A percentile compares a stretch with the other conserved stretches of the same genome.
phyloP scores from a whole-genome alignment of 1,140 invertebrate genomes.

The Andrena cerasifolii region DNA sequence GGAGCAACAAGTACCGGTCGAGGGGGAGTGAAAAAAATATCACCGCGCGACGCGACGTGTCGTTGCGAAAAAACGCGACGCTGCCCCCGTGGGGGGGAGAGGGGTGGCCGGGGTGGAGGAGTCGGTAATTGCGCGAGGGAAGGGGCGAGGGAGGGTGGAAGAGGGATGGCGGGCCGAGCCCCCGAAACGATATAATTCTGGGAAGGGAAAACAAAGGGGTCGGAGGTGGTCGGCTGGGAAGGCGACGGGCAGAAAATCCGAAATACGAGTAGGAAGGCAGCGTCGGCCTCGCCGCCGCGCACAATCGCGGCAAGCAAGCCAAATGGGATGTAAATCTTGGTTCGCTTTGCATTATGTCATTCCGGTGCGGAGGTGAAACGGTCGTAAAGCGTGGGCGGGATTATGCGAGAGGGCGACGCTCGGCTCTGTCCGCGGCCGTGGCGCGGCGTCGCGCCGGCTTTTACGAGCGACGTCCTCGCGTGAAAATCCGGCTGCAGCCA shows the following conservation, averaged over 20 bases:
- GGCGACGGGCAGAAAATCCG: slow-evolving; percentile 44
- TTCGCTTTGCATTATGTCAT: slow-evolving; percentile 66
- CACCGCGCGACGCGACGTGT: slow-evolving; percentile 30
- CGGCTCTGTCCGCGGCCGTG: not conserved
- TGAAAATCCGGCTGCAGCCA: slow-evolving; percentile 48
- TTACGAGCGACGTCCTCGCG: slow-evolving; percentile 56
- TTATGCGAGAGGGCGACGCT: slow-evolving; percentile 38
- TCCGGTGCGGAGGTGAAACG: slow-evolving; percentile 44
- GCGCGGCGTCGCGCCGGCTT: slow-evolving; percentile 43
- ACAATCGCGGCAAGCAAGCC: slow-evolving; percentile 58
- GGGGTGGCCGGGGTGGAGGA: no score
- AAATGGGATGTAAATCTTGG: slow-evolving; percentile 66
- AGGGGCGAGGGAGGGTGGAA: no score
- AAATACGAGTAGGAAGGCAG: slow-evolving; percentile 45
- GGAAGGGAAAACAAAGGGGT: slow-evolving; percentile 30
- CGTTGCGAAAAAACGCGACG: slow-evolving; percentile 33
- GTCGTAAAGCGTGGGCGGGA: slow-evolving; percentile 57
- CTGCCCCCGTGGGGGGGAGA: not conserved
- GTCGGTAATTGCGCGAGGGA: slow-evolving; percentile 41
- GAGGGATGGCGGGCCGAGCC: no score
- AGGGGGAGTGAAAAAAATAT: slow-evolving; percentile 25
- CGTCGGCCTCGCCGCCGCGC: slow-evolving; percentile 10
- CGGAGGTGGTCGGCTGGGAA: not conserved
- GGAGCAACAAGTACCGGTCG: slow-evolving; percentile 42
- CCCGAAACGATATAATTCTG: slow-evolving; percentile 59